These are phyloP conservation scores for Eucera pruinosa DNA, from an alignment of 2,888 invertebrate genomes.

Conservation along the genomic window DNA sequence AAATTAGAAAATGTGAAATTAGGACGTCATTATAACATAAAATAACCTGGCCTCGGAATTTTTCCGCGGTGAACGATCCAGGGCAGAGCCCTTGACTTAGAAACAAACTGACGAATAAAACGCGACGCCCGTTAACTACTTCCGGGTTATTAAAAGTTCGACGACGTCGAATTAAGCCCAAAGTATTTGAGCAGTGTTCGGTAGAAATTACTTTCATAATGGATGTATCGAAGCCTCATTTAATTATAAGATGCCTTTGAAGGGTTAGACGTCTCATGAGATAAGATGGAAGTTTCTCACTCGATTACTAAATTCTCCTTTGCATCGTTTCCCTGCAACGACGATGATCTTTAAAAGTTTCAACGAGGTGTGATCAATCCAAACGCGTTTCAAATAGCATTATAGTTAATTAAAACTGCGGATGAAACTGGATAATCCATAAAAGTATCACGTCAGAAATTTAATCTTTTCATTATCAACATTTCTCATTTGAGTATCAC, in stretches of 20 bases:
- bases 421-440: not conserved
- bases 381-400: not conserved
- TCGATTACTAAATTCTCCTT: constrained; percentile 14
- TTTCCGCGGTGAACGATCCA: not conserved
- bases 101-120: constrained; percentile 31
- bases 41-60: not conserved
- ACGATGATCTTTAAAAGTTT: constrained; percentile 1
- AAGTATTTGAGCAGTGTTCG: not conserved
- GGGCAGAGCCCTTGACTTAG: constrained; percentile 1
- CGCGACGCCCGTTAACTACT: constrained; percentile 24
- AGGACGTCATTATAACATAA: constrained; percentile 18
- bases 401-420: not conserved
- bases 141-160: constrained; percentile 38
- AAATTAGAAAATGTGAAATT: not conserved
- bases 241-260: constrained; percentile 30
- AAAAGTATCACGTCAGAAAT: too few species aligned
- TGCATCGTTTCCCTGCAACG: not conserved
- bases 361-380: not conserved
- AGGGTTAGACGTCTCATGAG: constrained; percentile 1
- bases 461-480: too few species aligned
- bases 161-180: constrained; percentile 1
- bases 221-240: constrained; percentile 27
- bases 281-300: constrained; percentile 16
- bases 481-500: too few species aligned
- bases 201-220: constrained; percentile 34